Base-by-base conservation (phyloP, 2,797 vertebrate species). In the Antrozous pallidus region DNA sequence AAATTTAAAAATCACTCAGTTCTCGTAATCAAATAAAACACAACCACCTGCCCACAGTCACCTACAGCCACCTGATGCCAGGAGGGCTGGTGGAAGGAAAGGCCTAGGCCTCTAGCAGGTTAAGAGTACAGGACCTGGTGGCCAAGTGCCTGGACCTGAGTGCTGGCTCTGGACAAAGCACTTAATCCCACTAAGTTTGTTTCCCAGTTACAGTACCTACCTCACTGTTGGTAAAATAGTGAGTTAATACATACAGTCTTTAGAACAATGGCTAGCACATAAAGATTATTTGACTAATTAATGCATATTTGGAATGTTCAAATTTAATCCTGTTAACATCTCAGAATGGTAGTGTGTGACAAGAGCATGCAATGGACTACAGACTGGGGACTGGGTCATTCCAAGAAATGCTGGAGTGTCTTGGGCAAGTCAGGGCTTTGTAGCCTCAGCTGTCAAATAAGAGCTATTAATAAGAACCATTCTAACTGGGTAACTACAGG, bases 291-390 rank as follows among this genome's bases (percentile, higher is more conserved):
- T 82, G 67, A 45, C 0, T 91, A 83, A 90, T 82, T 65, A 78
- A 85, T 45, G 61, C 8, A 20, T 58, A 91, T 31, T 16, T 85
- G 42, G 45, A 79, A 51, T 33, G n/a, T 45, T 92, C 49, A 74
- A 40, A 7, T 81, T 87, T 91, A 88, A 77, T 67, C 13, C 28
- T 73, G 47, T 85, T 93, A 82, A 93, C 86, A 83, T 84, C 38
- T 80, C 49, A 61, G 63, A 77, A 61, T 22, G 47, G 56, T 14
- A 38, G 45, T 31, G 4, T 82, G 73, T 84, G 63, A 65, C 38
- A 86, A 83, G 79, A 54, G 20, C 79, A 42, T 1, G 28, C 79
- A n/a, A n/a, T n/a, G n/a, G n/a, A n/a, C 33, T 87, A n/a, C 74
- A 40, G 12, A 49, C 45, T 70, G 88, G 38, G 6, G 8, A 74